Evolutionary conservation across 2,113 vertebrate genomes (phyloP), one percentile per base, ranked within the genome.

Genomic region (Perccottus glenii): DNA sequence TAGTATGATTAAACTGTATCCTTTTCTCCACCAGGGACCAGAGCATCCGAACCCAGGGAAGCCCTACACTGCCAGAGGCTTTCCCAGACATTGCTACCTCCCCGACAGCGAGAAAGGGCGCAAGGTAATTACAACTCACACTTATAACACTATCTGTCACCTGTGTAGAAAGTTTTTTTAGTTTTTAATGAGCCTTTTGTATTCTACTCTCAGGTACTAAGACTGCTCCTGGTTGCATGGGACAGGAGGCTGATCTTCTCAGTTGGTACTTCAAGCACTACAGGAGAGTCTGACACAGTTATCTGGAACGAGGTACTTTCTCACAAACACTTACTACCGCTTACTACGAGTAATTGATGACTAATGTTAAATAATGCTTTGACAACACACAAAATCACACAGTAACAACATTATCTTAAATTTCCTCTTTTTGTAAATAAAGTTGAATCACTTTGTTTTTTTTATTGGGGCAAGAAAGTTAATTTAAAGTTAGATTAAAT

Each of bases 1-100:
- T 12, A 36, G 16, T 9, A 19, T 64, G n/a, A 64, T 52, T 5
- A 12, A 11, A 11, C 32, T 10, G 10, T 8, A 8, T 59, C 46
- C 38, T 0, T 5, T 7, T 72, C 66, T 60, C 45, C 48, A 36
- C 2, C 83, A 98, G 96, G 96, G 96, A 53, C 93, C 95, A 12
- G 97, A 98, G 75, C 96, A 98, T 70, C 94, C 96, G 0, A 97
- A 96, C 78, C 95, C 95, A 0, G 95, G 95, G 63, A 98, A 96
- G 84, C 94, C 93, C 67, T 98, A 95, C 89, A 98, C 96, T 0
- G 95, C 96, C 81, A 93, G 96, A 9, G 97, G 97, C 69, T 98
- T 98, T 60, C 97, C 96, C 0, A 88, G 96, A 77, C 97, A 98
- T 73, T 98, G 97, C 81, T 98, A 98, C 92, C 94, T 98, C 86